Conservation (phyloP, 1,140 invertebrate species). For the Oncopodura yosiiana region DNA sequence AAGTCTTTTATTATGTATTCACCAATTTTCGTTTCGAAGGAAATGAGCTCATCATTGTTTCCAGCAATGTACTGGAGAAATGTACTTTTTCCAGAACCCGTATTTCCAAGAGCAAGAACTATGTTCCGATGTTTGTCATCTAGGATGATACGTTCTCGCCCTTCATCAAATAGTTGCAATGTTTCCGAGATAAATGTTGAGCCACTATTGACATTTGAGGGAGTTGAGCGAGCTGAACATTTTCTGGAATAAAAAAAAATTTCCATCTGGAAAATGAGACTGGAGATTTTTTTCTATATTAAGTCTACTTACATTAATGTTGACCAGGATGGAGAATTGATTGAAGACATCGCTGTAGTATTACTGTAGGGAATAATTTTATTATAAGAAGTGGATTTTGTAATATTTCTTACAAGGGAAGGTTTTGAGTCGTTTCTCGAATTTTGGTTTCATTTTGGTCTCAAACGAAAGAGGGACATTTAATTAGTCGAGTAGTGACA, state of each 20-base stretch:
- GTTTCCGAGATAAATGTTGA: neutral
- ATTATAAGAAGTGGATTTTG: too few species aligned
- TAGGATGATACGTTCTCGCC: neutral
- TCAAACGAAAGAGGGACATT: too few species aligned
- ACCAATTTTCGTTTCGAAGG: neutral
- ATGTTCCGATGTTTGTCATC: neutral
- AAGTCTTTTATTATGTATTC: neutral
- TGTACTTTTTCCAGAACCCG: slow-evolving; percentile 34
- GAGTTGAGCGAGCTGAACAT: neutral
- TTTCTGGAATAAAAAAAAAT: neutral
- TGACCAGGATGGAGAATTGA: too few species aligned
- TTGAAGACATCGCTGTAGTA: too few species aligned
- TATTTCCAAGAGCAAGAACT: slow-evolving; percentile 29
- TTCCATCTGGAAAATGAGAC: too few species aligned
- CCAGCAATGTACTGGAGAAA: slow-evolving; percentile 26
- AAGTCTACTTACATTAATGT: neutral
- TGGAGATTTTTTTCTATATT: neutral
- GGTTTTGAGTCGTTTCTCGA: too few species aligned
- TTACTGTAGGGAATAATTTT: too few species aligned
- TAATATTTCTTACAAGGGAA: too few species aligned
- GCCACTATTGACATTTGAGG: neutral
- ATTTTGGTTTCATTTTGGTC: too few species aligned
- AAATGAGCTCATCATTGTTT: slow-evolving; percentile 8
- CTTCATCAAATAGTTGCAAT: neutral
- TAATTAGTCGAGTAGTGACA: too few species aligned